Evolutionary conservation across 2,888 invertebrate species (phyloP).

Genomic region (Tribolium freemani): DNA sequence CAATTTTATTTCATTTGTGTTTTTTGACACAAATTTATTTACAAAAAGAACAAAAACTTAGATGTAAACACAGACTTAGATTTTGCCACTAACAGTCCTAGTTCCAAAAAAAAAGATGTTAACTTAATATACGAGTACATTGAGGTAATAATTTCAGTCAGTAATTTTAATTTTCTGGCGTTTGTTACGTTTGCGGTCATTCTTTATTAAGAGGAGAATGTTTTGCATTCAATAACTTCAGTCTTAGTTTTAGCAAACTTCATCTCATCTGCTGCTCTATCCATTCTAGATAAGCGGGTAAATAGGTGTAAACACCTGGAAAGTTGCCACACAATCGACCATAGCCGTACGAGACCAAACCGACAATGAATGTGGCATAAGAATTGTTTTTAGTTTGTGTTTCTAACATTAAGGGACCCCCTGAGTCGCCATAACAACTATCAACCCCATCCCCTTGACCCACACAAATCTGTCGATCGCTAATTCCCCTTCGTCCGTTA

Average conservation of each 20-base stretch:
- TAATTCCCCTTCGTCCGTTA: constrained; percentile 48
- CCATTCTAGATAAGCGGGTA: constrained; percentile 75
- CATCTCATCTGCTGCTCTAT: constrained; percentile 64
- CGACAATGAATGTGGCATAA: constrained; percentile 72
- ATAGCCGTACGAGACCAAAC: constrained; percentile 78
- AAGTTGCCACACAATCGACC: constrained; percentile 76
- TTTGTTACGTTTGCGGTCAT: not conserved
- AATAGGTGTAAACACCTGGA: constrained; percentile 79
- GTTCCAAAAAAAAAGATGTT: no score
- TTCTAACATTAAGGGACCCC: constrained; percentile 79
- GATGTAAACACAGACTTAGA: no score
- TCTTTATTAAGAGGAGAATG: no score
- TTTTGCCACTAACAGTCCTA: no score
- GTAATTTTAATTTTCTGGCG: not conserved
- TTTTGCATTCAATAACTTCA: no score
- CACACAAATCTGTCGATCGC: constrained; percentile 77
- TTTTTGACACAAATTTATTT: no score
- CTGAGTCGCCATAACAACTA: constrained; percentile 83
- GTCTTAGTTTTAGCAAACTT: not conserved
- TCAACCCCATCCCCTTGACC: constrained; percentile 78
- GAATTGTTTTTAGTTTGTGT: constrained; percentile 65
- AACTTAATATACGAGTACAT: no score
- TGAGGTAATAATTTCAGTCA: not conserved
- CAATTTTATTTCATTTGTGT: no score
- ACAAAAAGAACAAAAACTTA: no score